Base-by-base conservation (phyloP, 2,113 vertebrate genomes). In the Catharus minimus region DNA sequence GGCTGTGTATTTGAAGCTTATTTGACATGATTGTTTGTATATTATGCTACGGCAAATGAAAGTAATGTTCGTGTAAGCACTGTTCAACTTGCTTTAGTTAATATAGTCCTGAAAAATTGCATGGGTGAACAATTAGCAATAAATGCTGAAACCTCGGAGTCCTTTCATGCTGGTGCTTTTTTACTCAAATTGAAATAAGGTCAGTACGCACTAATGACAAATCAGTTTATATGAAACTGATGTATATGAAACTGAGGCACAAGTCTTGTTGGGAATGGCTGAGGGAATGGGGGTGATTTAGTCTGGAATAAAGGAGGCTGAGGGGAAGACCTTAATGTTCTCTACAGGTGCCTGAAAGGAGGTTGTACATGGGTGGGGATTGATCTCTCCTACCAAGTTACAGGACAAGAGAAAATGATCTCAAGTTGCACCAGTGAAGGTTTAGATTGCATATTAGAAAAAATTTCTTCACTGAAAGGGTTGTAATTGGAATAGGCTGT, bases 291-390 rank as follows among this genome's bases (percentile, higher is more conserved):
- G 16, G 14, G 7, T 53, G 5, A 13, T 60, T 74, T 67, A 60
- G 28, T 53, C 24, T 52, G 53, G 53, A 74, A 28, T 30, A 81
- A 60, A 66, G 28, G n/a, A 74, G 28, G n/a, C n/a, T 39, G 38
- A 28, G 5, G 52, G 58, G 23, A 43, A 60, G 27, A 80, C 28
- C 23, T 58, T 52, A 23, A 2, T 28, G 10, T n/a, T 73, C n/a
- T 46, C 16, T 53, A 17, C 22, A 17, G 20, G 28, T 53, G 12
- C 11, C 22, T 52, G 19, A 52, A 66, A 81, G 27, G 46, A 66
- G 44, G 3, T 58, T 73, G 27, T 73, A 52, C 7, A 24, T 0
- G 0, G 22, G 11, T 47, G 30, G 14, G 11, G 17, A 19, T 60
- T 88, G 13, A 28, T 46, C 11, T 38, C 44, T 52, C n/a, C 55